Percentiles rank a stretch among this genome's conserved stretches.
Evolutionary conservation across 2,797 vertebrate species (phyloP).

Genomic region (Simalia tracyae): DNA sequence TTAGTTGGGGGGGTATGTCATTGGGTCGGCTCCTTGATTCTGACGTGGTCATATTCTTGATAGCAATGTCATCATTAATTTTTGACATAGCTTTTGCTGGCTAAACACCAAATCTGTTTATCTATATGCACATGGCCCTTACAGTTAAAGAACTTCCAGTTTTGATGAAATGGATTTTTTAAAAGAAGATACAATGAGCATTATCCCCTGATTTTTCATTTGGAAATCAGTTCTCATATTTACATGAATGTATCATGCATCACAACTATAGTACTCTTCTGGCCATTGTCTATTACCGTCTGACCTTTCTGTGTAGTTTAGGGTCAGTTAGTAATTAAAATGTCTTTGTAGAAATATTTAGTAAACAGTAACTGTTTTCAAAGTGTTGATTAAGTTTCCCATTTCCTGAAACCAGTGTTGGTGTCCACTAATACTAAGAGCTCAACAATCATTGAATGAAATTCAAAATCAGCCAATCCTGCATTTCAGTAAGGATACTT

Average conservation of each 20-base stretch:
- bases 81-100: constrained; percentile 23
- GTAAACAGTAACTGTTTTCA: not conserved
- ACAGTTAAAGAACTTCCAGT: not conserved
- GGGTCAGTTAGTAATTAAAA: not conserved
- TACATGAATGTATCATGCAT: not conserved
- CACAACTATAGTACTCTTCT: not conserved
- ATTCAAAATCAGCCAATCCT: constrained; percentile 30
- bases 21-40: not conserved
- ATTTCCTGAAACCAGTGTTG: constrained; percentile 48
- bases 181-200: not conserved
- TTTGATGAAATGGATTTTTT: constrained; percentile 28
- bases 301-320: not conserved
- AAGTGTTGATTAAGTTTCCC: not conserved
- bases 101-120: not conserved
- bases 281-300: not conserved
- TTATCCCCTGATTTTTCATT: not conserved
- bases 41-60: constrained; percentile 17
- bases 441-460: constrained; percentile 33
- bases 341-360: constrained; percentile 9
- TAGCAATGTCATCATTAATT: not conserved
- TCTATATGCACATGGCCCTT: constrained; percentile 5
- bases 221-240: not conserved
- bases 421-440: constrained; percentile 35
- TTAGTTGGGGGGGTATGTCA: not conserved
- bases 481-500: not conserved